These are phyloP conservation scores for Amphipyra tragopoginis DNA, from an alignment of 2,888 invertebrate species.

Conservation along the genomic window DNA sequence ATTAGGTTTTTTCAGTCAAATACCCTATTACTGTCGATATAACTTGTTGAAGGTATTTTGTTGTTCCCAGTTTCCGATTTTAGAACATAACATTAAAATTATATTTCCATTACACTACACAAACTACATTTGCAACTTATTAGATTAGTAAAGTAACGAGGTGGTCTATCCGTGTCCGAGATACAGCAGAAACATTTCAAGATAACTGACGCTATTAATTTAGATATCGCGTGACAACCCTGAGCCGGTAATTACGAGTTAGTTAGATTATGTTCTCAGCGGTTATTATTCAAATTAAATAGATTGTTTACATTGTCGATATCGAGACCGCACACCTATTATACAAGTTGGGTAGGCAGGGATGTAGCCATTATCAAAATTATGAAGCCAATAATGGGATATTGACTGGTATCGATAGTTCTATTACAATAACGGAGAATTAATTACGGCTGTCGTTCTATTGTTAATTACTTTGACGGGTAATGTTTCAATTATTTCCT, in stretches of 20 bases:
- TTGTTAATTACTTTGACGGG: background rate
- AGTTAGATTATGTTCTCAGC: constrained; percentile 39
- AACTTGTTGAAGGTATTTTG: no score
- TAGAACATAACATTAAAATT: background rate
- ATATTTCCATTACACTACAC: no score
- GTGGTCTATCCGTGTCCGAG: constrained; percentile 2
- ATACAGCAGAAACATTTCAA: constrained; percentile 19
- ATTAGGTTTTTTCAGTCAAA: no score
- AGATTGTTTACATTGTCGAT: constrained; percentile 51
- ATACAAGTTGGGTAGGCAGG: constrained; percentile 14
- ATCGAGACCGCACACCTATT: constrained; percentile 35
- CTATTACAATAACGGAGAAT: background rate
- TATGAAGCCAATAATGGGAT: constrained; percentile 12
- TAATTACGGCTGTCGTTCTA: background rate
- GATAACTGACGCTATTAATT: constrained; percentile 17
- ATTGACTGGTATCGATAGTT: constrained; percentile 6
- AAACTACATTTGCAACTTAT: background rate
- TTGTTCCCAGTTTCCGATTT: background rate
- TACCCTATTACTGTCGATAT: no score
- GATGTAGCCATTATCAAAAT: constrained; percentile 28
- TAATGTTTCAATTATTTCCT: no score
- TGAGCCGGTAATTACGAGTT: constrained; percentile 42
- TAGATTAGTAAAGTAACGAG: constrained; percentile 11
- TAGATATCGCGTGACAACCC: constrained; percentile 38
- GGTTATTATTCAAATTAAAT: constrained; percentile 58